Percentiles rank a stretch among this genome's conserved stretches.
Evolutionary conservation across 1,140 invertebrate genomes (phyloP).

Genomic region (Grapholita molesta): DNA sequence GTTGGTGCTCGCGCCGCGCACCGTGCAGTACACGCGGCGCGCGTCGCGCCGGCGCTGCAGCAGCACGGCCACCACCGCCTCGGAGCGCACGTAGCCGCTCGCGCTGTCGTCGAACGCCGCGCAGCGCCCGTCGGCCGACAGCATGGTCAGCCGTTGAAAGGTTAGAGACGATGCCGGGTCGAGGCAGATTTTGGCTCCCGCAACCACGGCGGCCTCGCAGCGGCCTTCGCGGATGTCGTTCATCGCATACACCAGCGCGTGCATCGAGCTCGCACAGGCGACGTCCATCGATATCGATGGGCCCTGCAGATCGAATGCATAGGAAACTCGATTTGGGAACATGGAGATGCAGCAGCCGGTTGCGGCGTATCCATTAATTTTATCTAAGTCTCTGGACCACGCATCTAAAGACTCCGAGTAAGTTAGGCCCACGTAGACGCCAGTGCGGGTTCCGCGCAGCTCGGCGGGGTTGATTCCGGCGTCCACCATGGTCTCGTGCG

Average conservation of each 20-base stretch:
- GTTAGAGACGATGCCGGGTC: neutral
- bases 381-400: conserved; percentile 86
- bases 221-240: conserved; percentile 89
- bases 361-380: conserved; percentile 93
- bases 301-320: conserved; percentile 94
- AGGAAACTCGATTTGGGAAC: conserved; percentile 98
- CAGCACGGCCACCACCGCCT: conserved; percentile 84
- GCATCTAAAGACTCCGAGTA: conserved; percentile 91
- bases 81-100: conserved; percentile 82
- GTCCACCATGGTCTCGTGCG: conserved; percentile 96
- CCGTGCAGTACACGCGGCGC: conserved; percentile 79
- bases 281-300: conserved; percentile 97
- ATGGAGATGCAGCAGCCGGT: conserved; percentile 95
- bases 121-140: conserved; percentile 54
- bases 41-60: conserved; percentile 86
- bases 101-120: conserved; percentile 88
- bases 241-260: conserved; percentile 93
- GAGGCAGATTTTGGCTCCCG: conserved; percentile 35
- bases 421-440: conserved; percentile 94
- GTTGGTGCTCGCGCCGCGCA: conserved; percentile 80
- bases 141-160: neutral
- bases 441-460: conserved; percentile 90
- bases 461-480: conserved; percentile 90
- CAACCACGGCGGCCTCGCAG: conserved; percentile 96
- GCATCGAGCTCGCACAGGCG: conserved; percentile 95